Percentiles rank a stretch among this genome's conserved stretches.
Evolutionary conservation across 1,140 invertebrate species (phyloP).

Genomic region (Nixonia krombeini): DNA sequence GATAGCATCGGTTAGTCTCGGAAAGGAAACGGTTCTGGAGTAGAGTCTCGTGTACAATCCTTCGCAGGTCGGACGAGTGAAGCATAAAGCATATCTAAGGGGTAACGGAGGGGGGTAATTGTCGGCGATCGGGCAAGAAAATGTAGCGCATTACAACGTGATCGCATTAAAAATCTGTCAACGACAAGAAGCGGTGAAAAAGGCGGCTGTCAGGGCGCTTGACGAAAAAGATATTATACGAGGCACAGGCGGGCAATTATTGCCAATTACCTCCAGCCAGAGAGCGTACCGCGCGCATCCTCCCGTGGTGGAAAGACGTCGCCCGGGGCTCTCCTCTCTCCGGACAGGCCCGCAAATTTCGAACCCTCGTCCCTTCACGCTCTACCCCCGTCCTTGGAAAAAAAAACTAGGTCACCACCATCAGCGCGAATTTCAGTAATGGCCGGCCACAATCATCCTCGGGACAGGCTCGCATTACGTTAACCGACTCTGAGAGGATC

Average conservation of each 20-base stretch:
- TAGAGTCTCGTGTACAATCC: no score
- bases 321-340: constrained; percentile 9
- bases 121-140: neutral
- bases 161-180: constrained; percentile 29
- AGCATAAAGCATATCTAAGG: no score
- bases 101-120: no score
- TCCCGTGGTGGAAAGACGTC: constrained; percentile 8
- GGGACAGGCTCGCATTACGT: constrained; percentile 55
- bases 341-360: no score
- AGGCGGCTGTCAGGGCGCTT: constrained; percentile 17
- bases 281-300: constrained; percentile 19
- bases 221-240: constrained; percentile 28
- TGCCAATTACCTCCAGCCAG: constrained; percentile 29
- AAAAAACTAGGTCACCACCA: constrained; percentile 42
- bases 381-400: neutral
- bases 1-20: no score
- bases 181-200: constrained; percentile 16
- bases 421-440: constrained; percentile 58
- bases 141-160: constrained; percentile 17
- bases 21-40: no score
- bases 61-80: no score
- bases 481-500: constrained; percentile 49
- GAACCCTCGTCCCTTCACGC: neutral
- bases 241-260: constrained; percentile 23
- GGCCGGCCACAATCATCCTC: constrained; percentile 51